phyloP scores from a whole-genome alignment of 2,113 vertebrate genomes.

The Sminthopsis crassicaudata region DNA sequence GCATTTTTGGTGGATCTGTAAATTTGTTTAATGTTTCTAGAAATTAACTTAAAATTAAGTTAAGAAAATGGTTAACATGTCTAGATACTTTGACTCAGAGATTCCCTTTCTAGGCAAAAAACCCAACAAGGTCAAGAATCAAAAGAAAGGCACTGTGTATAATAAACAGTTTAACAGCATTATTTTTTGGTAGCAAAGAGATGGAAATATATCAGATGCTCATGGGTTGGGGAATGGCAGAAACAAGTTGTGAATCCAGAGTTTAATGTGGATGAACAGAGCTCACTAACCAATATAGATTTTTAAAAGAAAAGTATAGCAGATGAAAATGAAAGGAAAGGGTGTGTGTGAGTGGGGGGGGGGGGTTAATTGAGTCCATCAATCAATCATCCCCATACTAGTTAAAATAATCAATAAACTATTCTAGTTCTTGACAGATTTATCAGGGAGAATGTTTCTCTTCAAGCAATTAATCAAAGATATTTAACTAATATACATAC shows the following conservation, averaged over 20 bases:
- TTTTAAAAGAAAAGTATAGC: neutral
- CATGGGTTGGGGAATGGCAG: neutral
- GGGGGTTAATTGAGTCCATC: no score
- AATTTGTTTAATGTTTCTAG: neutral
- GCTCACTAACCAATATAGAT: neutral
- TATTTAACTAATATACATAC: neutral
- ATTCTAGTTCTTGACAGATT: no score
- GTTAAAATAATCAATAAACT: no score
- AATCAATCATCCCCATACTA: no score
- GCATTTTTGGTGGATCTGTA: neutral
- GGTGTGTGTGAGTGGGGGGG: no score
- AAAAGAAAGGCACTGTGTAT: neutral
- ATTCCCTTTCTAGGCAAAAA: neutral
- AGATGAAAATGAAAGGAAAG: no score
- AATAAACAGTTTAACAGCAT: neutral
- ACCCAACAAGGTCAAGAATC: neutral
- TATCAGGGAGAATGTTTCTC: neutral
- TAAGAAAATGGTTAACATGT: neutral
- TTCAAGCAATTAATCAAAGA: neutral
- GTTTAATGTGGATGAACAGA: neutral
- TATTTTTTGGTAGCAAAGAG: neutral
- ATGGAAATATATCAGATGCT: neutral
- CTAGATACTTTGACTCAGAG: neutral
- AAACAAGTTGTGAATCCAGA: neutral
- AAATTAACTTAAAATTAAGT: neutral